Evolutionary conservation across 2,797 vertebrate species (phyloP).

Genomic region (Lophius americanus): DNA sequence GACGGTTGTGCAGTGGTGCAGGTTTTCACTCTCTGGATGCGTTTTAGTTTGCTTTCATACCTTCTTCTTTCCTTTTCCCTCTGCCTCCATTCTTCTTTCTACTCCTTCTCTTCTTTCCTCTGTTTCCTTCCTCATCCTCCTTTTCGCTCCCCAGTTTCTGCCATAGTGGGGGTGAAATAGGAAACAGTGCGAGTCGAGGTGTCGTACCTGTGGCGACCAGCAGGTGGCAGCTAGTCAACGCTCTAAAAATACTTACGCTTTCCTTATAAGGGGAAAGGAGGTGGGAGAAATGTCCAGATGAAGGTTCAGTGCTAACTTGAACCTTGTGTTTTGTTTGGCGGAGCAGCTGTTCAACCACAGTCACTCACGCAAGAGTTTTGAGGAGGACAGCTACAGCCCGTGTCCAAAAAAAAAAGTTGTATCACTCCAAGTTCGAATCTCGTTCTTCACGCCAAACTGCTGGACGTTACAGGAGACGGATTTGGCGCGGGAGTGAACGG

Average conservation of each 20-base stretch:
- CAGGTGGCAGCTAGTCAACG: neutral
- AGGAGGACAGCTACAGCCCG: too few species aligned
- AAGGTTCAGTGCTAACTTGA: neutral
- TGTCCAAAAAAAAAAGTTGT: neutral
- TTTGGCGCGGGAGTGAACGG: fast-evolving
- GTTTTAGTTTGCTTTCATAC: too few species aligned
- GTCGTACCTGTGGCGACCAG: neutral
- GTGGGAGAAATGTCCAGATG: neutral
- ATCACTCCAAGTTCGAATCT: neutral
- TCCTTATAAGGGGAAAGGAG: slow-evolving; percentile 9
- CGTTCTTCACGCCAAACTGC: too few species aligned
- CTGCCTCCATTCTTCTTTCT: too few species aligned
- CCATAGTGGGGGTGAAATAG: too few species aligned
- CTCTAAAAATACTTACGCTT: neutral
- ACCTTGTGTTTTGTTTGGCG: slow-evolving; percentile 1
- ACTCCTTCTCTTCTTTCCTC: too few species aligned
- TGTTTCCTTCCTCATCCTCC: too few species aligned
- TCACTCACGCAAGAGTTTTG: neutral
- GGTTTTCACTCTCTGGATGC: too few species aligned
- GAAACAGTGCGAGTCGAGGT: neutral
- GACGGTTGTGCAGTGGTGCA: too few species aligned
- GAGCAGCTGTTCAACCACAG: slow-evolving; percentile 24
- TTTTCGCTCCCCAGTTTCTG: too few species aligned
- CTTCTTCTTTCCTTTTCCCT: too few species aligned
- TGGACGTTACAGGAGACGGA: neutral